Conservation (phyloP, 2,888 invertebrate species). For the Drosophila cognata region DNA sequence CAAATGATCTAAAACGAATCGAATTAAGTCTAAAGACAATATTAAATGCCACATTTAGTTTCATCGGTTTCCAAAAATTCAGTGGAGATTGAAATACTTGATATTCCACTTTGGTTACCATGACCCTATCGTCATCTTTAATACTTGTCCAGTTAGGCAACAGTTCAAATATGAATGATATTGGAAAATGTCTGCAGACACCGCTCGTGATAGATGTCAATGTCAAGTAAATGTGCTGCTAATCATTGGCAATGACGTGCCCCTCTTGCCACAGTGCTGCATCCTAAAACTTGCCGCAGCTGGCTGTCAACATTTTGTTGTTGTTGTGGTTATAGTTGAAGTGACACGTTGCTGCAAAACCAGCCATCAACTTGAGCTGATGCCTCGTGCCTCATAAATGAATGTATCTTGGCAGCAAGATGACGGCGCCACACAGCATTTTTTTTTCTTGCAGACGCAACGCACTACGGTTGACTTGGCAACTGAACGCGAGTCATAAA, state of each 20-base stretch:
- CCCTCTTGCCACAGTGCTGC: conserved; percentile 5
- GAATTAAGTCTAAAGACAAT: neutral
- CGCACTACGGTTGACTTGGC: conserved; percentile 65
- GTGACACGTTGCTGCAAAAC: conserved; percentile 41
- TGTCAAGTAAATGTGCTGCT: conserved; percentile 63
- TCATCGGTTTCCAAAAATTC: too few relatives aligned
- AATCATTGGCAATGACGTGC: conserved; percentile 59
- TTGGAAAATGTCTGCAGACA: conserved; percentile 28
- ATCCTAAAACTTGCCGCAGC: conserved; percentile 8
- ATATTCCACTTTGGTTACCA: neutral
- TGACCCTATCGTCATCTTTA: neutral
- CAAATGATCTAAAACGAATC: neutral
- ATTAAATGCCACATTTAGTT: too few relatives aligned
- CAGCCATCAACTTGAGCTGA: conserved; percentile 60
- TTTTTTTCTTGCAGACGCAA: neutral
- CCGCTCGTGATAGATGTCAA: conserved; percentile 56
- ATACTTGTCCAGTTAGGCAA: neutral
- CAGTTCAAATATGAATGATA: conserved; percentile 36
- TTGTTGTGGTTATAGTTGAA: conserved; percentile 26
- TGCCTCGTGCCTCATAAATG: conserved; percentile 62
- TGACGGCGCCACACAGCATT: conserved; percentile 40
- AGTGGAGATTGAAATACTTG: neutral
- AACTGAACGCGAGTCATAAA: conserved; percentile 75
- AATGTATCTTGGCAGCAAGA: conserved; percentile 65
- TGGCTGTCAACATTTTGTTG: conserved; percentile 52